These are phyloP conservation scores for Cepaea nemoralis DNA, from an alignment of 1,140 invertebrate genomes.

Conservation along the genomic window DNA sequence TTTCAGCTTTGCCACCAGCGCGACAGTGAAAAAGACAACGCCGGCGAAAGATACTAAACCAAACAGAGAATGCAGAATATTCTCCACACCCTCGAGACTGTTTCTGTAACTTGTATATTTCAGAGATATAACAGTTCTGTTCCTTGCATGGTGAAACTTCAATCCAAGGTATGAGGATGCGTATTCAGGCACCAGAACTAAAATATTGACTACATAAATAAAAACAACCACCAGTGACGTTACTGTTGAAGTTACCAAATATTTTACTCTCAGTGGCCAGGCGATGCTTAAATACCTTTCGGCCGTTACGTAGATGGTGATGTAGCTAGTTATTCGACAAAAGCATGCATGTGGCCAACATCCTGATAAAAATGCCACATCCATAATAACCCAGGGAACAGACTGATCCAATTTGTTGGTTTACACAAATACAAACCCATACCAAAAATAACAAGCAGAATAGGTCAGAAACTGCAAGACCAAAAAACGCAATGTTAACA, in stretches of 20 bases:
- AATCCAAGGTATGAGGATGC: background rate
- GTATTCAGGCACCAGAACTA: background rate
- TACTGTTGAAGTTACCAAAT: background rate
- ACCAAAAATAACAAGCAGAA: background rate
- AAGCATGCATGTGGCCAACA: background rate
- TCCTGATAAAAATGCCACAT: background rate
- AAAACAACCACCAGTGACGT: background rate
- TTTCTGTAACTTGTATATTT: background rate
- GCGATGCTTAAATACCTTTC: conserved; percentile 4
- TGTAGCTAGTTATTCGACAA: background rate
- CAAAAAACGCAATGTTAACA: background rate
- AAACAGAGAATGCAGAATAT: background rate
- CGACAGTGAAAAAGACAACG: background rate
- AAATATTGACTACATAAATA: background rate
- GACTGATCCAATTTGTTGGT: background rate
- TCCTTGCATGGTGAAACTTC: background rate
- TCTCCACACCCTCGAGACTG: background rate
- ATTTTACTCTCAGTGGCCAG: conserved; percentile 4
- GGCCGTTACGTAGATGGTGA: conserved; percentile 1
- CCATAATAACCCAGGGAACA: background rate
- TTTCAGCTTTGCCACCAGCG: background rate
- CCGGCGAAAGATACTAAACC: no score
- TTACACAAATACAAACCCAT: background rate
- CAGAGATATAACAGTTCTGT: background rate
- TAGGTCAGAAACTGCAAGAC: background rate